phyloP scores from a whole-genome alignment of 2,797 vertebrate species.

The Poecilia velifera region DNA sequence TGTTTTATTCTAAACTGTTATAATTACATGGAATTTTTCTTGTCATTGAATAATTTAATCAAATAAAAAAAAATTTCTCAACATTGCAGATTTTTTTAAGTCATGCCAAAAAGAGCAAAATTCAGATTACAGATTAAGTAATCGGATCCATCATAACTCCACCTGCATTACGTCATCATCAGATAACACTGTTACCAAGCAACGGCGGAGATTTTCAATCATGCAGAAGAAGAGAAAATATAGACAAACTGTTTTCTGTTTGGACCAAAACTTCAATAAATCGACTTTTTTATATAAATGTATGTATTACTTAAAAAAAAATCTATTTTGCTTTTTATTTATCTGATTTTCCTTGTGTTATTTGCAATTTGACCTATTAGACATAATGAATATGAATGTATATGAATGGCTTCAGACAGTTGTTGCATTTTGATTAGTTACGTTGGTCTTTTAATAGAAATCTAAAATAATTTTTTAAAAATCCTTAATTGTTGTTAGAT shows the following conservation, averaged over 20 bases:
- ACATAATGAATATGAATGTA: neutral
- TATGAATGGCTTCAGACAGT: neutral
- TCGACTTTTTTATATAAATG: neutral
- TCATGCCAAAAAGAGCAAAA: too few relatives aligned
- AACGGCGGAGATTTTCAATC: neutral
- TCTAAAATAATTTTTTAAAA: neutral
- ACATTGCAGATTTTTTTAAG: neutral
- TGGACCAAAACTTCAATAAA: neutral
- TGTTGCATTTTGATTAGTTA: neutral
- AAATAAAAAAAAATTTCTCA: neutral
- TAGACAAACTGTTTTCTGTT: neutral
- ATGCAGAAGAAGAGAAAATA: neutral
- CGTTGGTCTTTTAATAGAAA: neutral
- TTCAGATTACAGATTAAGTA: neutral
- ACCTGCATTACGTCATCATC: neutral
- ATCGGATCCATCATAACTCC: neutral
- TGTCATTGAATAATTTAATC: too few relatives aligned
- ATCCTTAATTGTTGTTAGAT: too few relatives aligned
- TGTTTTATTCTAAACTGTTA: neutral
- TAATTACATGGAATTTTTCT: neutral
- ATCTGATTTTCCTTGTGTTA: neutral
- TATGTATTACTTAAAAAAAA: neutral
- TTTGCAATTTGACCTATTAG: neutral
- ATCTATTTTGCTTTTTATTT: neutral
- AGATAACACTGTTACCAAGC: slow-evolving; percentile 3